Evolutionary conservation across 1,140 invertebrate genomes (phyloP), one percentile per base, ranked within the genome.

Genomic region (Bathynomus jamesi): DNA sequence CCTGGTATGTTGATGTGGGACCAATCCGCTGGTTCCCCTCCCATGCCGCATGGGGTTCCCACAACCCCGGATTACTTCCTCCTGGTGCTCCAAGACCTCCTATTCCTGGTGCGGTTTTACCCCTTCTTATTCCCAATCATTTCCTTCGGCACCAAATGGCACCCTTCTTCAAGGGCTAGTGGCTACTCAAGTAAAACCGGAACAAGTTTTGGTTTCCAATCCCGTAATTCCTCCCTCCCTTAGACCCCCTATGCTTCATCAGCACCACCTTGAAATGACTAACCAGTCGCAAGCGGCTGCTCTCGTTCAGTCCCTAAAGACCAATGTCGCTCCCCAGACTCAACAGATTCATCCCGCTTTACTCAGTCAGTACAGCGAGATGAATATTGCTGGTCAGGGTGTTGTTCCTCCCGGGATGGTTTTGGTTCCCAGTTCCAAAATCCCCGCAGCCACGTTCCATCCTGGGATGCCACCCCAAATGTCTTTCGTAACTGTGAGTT

Each of bases 1-100:
- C 88, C 90, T 81, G 90, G 90, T 90, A 90, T 89, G 88, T 89
- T 86, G 82, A 85, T 3, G 86, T 86, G 73, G 84, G 86, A n/a
- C 82, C 84, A 78, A 81, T 83, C 29, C 83, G 61, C 61, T 64
- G 64, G 67, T 69, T 73, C 78, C 81, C 4, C 78, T 82, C 78
- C 70, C 82, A 25, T 74, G 81, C 3, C 82, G 83, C 66, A 82
- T 70, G 27, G 81, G 79, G n/a, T n/a, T 70, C 78, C 67, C 67
- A 72, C 46, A 29, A 74, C 81, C 78, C 78, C 53, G 67, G 79
- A 85, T 74, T 78, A 84, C 60, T 73, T 81, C 24, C 82, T 83
- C 75, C 79, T 83, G 28, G 81, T 80, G 69, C 85, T 74, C 85
- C 85, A 17, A 83, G 82, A 2, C 80, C 80, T 65, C 85, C 79